Evolutionary conservation across 2,888 invertebrate genomes (phyloP).

Genomic region (Drosophila paramelanica): DNA sequence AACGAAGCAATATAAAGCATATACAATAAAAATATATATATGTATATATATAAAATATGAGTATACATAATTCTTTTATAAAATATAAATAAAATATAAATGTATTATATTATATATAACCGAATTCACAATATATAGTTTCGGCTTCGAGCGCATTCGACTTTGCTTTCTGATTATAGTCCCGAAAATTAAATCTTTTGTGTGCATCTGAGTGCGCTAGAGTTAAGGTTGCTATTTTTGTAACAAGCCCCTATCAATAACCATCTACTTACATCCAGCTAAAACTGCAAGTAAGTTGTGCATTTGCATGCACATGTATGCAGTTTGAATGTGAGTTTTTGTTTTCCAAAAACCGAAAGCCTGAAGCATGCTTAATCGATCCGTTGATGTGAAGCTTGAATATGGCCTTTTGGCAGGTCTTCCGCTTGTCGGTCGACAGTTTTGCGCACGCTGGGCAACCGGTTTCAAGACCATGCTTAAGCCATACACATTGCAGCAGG

Average conservation of each 20-base stretch:
- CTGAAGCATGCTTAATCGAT: constrained; percentile 38
- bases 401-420: constrained; percentile 18
- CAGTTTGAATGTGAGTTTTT: constrained; percentile 15
- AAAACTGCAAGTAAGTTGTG: constrained; percentile 20
- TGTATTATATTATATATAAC: too few species aligned
- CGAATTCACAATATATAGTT: too few species aligned
- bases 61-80: too few species aligned
- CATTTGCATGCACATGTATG: constrained; percentile 48
- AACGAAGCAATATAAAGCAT: too few species aligned
- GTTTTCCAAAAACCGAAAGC: constrained; percentile 15
- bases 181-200: neutral
- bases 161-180: neutral
- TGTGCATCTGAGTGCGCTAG: neutral
- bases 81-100: too few species aligned
- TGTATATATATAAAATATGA: too few species aligned
- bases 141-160: too few species aligned
- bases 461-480: constrained; percentile 49
- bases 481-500: constrained; percentile 20
- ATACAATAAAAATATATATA: too few species aligned
- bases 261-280: neutral
- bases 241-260: constrained; percentile 12
- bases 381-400: constrained; percentile 55
- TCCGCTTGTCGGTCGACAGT: constrained; percentile 51
- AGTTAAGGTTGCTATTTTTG: constrained; percentile 14
- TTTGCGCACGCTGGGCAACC: constrained; percentile 49